Conservation (phyloP, 2,113 vertebrate genomes). For the Phoenicopterus ruber region DNA sequence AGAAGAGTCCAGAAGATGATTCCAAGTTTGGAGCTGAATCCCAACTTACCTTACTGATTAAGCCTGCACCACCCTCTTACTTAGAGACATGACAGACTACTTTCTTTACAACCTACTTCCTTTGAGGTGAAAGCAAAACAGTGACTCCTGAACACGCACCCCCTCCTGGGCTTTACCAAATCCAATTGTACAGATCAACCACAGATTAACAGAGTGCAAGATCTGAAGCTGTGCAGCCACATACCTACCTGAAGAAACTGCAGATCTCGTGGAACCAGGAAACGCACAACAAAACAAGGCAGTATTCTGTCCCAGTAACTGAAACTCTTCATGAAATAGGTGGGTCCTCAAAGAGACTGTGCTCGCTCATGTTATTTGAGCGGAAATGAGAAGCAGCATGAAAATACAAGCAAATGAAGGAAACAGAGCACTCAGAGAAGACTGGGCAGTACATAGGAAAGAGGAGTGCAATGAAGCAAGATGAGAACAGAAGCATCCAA, state of each 20-base stretch:
- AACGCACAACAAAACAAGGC: not conserved
- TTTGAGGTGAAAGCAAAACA: not conserved
- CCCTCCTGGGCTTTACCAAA: not conserved
- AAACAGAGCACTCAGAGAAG: not conserved
- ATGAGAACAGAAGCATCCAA: not conserved
- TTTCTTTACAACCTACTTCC: not conserved
- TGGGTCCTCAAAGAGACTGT: too few species aligned
- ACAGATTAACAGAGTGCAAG: fast-evolving
- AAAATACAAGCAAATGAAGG: not conserved
- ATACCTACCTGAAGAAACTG: not conserved
- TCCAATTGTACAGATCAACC: not conserved
- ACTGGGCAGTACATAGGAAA: not conserved
- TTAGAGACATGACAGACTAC: not conserved
- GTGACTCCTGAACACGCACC: too few species aligned
- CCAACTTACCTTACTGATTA: not conserved
- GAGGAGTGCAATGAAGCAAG: not conserved
- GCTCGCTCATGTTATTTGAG: not conserved
- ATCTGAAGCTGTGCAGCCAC: not conserved
- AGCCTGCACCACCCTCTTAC: not conserved
- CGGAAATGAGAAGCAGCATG: not conserved
- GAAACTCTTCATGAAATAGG: not conserved
- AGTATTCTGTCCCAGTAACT: fast-evolving
- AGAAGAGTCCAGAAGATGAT: not conserved
- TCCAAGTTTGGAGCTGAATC: not conserved
- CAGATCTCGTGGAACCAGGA: not conserved